Evolutionary conservation across 1,140 invertebrate species (phyloP).

Genomic region (Papilio machaon): DNA sequence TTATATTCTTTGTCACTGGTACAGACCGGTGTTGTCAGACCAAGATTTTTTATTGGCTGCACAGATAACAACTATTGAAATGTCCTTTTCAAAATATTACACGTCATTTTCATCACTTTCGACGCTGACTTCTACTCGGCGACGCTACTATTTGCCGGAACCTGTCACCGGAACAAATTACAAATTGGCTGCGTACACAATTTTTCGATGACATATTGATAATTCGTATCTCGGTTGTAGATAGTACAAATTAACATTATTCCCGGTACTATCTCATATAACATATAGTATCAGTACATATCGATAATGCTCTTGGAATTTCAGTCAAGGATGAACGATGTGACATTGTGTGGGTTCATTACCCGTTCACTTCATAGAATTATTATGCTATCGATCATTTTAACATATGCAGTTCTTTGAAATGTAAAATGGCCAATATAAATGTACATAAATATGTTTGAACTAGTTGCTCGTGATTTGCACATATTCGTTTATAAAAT

Average conservation of each 20-base stretch:
- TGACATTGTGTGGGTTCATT: conserved; percentile 43
- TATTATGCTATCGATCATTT: conserved; percentile 35
- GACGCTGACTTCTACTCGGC: no score
- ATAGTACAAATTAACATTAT: conserved; percentile 20
- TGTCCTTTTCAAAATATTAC: no score
- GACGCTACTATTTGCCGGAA: no score
- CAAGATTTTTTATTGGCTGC: no score
- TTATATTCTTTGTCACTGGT: no score
- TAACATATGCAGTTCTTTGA: conserved; percentile 38
- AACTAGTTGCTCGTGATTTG: neutral
- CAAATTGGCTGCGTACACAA: neutral
- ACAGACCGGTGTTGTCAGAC: no score
- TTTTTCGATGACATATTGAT: neutral
- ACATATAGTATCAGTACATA: conserved; percentile 30
- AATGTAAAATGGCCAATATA: conserved; percentile 7
- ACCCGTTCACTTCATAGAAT: conserved; percentile 41
- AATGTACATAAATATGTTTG: neutral
- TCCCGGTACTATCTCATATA: conserved; percentile 38
- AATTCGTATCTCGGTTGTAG: conserved; percentile 28
- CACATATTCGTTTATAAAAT: neutral
- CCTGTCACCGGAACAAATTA: neutral
- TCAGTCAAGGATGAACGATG: conserved; percentile 40
- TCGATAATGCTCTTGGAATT: conserved; percentile 43
- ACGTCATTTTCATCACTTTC: no score
- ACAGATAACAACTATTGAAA: no score